A percentile compares a stretch with the other conserved stretches of the same genome.
Evolutionary conservation across 35 echinoderm and acorn worm species (phyloP).

Genomic region (Lytechinus pictus): DNA sequence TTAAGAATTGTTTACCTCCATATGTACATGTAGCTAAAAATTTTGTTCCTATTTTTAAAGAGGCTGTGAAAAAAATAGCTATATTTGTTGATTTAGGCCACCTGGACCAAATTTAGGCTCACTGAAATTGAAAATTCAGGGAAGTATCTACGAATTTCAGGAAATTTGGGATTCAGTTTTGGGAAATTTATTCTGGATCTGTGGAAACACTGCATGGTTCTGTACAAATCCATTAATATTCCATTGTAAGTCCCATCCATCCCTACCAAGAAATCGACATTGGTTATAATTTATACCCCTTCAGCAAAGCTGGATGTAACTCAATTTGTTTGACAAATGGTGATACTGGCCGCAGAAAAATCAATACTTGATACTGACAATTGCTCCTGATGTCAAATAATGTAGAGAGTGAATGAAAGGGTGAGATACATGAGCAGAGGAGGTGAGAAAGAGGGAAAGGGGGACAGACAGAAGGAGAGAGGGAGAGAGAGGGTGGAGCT

Average conservation of each 20-base stretch:
- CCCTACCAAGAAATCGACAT: neutral
- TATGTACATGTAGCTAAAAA: too few species aligned
- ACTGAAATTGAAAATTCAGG: too few species aligned
- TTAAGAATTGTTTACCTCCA: too few species aligned
- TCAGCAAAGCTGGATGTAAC: neutral
- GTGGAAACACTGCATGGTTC: too few species aligned
- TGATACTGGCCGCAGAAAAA: neutral
- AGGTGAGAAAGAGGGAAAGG: neutral
- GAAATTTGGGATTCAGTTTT: too few species aligned
- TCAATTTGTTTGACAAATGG: slow-evolving; percentile 40
- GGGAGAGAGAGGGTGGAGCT: neutral
- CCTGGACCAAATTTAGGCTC: too few species aligned
- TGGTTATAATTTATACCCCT: neutral
- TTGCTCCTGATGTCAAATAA: neutral
- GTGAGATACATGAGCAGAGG: neutral
- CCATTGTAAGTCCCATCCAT: neutral
- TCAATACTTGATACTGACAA: slow-evolving; percentile 44
- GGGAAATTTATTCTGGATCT: too few species aligned
- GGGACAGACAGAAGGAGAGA: neutral
- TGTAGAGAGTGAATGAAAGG: neutral
- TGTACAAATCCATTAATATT: neutral
- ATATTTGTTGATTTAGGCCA: too few species aligned
- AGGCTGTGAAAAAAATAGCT: too few species aligned
- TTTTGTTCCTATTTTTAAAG: too few species aligned
- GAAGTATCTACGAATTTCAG: too few species aligned